phyloP scores from a whole-genome alignment of 2,113 vertebrate species.

The Lophura nycthemera region DNA sequence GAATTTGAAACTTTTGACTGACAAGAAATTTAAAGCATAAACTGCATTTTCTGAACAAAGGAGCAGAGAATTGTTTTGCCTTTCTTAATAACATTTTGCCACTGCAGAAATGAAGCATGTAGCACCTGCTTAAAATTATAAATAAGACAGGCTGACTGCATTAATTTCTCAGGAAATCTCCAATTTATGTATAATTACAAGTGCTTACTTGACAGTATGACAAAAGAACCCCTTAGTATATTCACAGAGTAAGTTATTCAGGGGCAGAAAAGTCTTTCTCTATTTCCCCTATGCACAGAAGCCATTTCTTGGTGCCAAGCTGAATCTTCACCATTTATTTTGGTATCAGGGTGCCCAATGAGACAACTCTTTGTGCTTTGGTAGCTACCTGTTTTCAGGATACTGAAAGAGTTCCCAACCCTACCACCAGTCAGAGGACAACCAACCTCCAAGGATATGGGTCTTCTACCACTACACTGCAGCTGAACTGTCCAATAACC shows the following conservation, averaged over 20 bases:
- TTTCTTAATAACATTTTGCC: not conserved
- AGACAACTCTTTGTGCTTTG: not conserved
- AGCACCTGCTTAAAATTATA: not conserved
- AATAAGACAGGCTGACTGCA: not conserved
- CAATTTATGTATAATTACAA: not conserved
- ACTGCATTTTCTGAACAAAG: not conserved
- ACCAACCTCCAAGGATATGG: not conserved
- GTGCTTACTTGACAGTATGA: not conserved
- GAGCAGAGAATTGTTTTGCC: not conserved
- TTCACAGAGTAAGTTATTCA: not conserved
- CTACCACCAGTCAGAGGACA: fast-evolving
- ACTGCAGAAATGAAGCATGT: not conserved
- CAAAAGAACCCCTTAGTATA: not conserved
- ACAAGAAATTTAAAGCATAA: not conserved
- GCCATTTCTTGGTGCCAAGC: not conserved
- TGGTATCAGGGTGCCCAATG: not conserved
- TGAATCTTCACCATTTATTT: not conserved
- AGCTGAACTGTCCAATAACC: not conserved
- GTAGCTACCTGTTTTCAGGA: not conserved
- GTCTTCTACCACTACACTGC: not conserved
- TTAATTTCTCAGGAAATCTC: conserved; percentile 17
- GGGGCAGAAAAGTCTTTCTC: not conserved
- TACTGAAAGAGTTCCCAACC: not conserved
- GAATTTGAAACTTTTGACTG: not conserved
- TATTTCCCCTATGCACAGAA: fast-evolving